phyloP scores from a whole-genome alignment of 1,140 invertebrate genomes.

The Bursaphelenchus mucronatus region DNA sequence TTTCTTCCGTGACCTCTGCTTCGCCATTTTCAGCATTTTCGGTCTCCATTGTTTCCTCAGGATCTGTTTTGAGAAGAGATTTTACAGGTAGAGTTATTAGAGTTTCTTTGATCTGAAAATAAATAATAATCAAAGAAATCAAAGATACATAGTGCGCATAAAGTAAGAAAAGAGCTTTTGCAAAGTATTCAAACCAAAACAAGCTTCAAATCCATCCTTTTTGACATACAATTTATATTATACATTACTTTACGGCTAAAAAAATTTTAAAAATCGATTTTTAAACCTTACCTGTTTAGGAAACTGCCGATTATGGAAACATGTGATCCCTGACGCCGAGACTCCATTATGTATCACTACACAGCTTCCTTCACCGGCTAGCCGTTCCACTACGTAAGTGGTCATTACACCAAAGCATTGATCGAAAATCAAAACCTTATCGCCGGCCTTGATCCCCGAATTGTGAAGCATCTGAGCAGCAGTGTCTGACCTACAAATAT shows the following conservation, averaged over 20 bases:
- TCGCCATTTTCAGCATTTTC: not conserved
- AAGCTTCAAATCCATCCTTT: too few relatives aligned
- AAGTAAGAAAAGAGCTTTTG: not conserved
- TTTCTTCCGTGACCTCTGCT: not conserved
- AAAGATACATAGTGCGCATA: not conserved
- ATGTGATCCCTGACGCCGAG: not conserved
- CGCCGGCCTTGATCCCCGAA: not conserved
- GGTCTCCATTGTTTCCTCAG: not conserved
- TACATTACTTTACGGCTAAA: not conserved
- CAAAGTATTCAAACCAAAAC: not conserved
- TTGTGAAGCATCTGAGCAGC: not conserved
- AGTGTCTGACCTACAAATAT: too few relatives aligned
- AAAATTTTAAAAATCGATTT: not conserved
- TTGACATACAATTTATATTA: too few relatives aligned
- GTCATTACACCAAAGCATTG: constrained; percentile 12
- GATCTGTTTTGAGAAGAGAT: not conserved
- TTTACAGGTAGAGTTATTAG: too few relatives aligned
- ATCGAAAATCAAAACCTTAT: constrained; percentile 9
- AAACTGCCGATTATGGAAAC: constrained; percentile 16
- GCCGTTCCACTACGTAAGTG: constrained; percentile 6
- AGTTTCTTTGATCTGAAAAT: too few relatives aligned
- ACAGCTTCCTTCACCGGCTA: constrained; percentile 1
- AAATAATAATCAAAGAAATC: not conserved
- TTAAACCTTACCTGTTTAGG: constrained; percentile 7
- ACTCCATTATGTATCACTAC: constrained; percentile 9